Percentiles rank a stretch among this genome's conserved stretches.
These are phyloP conservation scores for Ciona savignyi DNA, from an alignment of 23 tunicate genomes.

Conservation along the genomic window DNA sequence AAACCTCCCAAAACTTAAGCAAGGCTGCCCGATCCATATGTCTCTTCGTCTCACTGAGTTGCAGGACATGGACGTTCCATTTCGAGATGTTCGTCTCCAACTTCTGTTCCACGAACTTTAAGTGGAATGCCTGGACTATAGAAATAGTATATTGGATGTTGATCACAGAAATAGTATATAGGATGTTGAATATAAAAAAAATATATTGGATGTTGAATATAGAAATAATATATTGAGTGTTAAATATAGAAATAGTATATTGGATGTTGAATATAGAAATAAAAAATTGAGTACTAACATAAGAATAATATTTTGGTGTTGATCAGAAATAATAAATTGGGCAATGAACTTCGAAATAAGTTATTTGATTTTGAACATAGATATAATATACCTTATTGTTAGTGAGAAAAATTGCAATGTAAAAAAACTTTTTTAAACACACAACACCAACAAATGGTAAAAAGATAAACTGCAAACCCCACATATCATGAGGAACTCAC, in stretches of 20 bases:
- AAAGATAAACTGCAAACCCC: too few relatives aligned
- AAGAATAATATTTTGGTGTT: too few relatives aligned
- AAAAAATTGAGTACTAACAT: background rate
- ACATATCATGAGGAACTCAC: conserved; percentile 38
- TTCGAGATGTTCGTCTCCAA: conserved; percentile 62
- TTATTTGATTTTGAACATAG: too few relatives aligned
- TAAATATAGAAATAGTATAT: too few relatives aligned
- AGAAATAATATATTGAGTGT: too few relatives aligned
- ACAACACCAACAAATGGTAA: background rate
- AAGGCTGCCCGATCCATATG: conserved; percentile 94
- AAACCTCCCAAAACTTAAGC: conserved; percentile 84
- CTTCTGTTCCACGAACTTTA: conserved; percentile 82
- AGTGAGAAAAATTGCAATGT: too few relatives aligned
- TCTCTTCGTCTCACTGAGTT: conserved; percentile 64
- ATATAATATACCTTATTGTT: too few relatives aligned
- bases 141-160: too few relatives aligned
- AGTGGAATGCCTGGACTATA: conserved; percentile 88
- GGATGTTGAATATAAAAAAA: too few relatives aligned
- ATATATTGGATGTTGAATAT: too few relatives aligned
- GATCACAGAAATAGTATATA: conserved; percentile 2
- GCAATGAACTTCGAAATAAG: background rate
- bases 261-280: too few relatives aligned
- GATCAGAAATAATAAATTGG: too few relatives aligned
- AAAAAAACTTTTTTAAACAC: background rate
- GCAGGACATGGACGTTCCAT: conserved; percentile 94